Conservation (phyloP, 2,113 vertebrate species). For the Laticauda laticaudata region DNA sequence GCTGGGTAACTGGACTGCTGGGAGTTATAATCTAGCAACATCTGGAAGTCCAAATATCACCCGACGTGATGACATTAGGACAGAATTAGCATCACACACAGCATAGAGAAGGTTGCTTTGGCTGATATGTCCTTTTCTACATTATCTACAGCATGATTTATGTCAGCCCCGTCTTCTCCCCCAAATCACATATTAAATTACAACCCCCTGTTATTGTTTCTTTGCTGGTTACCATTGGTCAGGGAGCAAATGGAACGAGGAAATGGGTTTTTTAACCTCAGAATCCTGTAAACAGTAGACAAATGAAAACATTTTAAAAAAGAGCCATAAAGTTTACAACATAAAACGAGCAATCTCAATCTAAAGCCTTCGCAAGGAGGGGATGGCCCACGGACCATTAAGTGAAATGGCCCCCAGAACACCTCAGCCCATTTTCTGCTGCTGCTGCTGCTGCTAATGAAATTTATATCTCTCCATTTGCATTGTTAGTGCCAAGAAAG, state of each 20-base stretch:
- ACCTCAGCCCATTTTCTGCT: background rate
- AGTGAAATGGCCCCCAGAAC: background rate
- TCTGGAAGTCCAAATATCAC: background rate
- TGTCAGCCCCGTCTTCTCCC: background rate
- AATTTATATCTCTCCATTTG: background rate
- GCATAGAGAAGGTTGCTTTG: background rate
- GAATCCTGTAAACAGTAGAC: background rate
- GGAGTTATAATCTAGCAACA: background rate
- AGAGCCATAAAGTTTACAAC: slow-evolving; percentile 1
- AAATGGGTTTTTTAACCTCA: background rate
- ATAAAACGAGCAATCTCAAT: background rate
- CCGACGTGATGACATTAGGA: background rate
- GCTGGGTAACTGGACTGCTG: background rate
- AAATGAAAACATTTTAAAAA: background rate
- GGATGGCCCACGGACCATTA: background rate
- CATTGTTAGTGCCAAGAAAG: background rate
- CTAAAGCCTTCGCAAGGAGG: background rate
- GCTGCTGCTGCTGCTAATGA: background rate
- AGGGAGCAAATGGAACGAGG: background rate
- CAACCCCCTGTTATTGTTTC: background rate
- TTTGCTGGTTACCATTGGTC: background rate
- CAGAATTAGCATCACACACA: background rate
- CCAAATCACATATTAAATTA: background rate
- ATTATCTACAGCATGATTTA: background rate
- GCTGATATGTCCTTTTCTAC: background rate